Conservation (phyloP, 1,140 invertebrate genomes). For the Eriosoma lanigerum region DNA sequence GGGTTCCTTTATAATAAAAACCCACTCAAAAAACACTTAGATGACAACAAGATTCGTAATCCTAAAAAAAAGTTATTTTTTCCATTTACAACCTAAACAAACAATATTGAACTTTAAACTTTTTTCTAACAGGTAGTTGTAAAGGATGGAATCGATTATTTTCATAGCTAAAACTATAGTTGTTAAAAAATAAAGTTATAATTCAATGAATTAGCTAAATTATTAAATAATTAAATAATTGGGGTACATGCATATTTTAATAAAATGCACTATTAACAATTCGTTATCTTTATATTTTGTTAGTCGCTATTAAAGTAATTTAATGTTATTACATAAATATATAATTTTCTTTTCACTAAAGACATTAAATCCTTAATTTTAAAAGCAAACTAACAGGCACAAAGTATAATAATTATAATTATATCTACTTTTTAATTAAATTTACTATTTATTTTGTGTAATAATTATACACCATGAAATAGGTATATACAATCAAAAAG, state of each 20-base stretch:
- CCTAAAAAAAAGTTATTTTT: not conserved
- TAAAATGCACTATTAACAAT: no score
- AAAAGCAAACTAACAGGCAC: constrained; percentile 3
- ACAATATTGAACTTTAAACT: not conserved
- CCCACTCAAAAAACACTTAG: constrained; percentile 1
- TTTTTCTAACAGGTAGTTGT: not conserved
- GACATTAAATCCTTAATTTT: constrained; percentile 1
- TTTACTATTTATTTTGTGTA: not conserved
- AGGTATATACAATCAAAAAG: not conserved
- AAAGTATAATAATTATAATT: not conserved
- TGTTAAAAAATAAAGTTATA: no score
- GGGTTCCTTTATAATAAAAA: not conserved
- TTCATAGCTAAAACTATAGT: not conserved
- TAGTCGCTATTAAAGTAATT: not conserved
- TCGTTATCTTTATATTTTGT: not conserved
- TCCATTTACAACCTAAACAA: not conserved
- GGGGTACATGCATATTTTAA: no score
- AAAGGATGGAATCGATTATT: not conserved
- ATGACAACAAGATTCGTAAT: not conserved
- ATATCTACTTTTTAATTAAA: constrained; percentile 14
- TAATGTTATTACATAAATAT: not conserved
- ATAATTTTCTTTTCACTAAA: constrained; percentile 11
- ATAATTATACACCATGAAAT: no score
- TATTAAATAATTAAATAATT: not conserved
- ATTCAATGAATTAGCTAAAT: not conserved